phyloP scores from a whole-genome alignment of 1,140 invertebrate genomes.

The Gerris buenoi region DNA sequence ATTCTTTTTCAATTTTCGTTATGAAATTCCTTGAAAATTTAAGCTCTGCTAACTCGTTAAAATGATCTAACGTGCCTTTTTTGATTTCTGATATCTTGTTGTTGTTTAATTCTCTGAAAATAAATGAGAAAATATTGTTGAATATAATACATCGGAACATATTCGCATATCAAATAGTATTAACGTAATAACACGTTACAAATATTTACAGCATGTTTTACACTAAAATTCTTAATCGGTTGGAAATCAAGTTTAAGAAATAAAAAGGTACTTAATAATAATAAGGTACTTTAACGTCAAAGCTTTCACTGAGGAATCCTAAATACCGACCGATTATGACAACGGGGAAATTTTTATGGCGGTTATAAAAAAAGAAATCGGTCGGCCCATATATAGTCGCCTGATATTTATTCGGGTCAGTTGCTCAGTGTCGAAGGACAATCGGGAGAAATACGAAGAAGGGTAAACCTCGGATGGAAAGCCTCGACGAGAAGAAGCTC shows the following conservation, averaged over 20 bases:
- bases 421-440: neutral
- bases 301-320: too few relatives aligned
- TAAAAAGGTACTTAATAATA: neutral
- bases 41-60: conserved; percentile 53
- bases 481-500: neutral
- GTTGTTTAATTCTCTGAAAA: conserved; percentile 42
- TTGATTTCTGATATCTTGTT: conserved; percentile 33
- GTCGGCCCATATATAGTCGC: neutral
- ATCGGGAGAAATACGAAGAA: neutral
- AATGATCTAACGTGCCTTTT: conserved; percentile 39
- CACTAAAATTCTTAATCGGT: neutral
- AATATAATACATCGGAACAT: conserved; percentile 22
- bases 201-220: neutral
- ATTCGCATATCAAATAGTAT: conserved; percentile 21
- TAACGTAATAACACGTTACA: conserved; percentile 6
- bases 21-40: conserved; percentile 69
- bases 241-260: neutral
- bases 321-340: too few relatives aligned
- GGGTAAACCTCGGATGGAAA: neutral
- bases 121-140: too few relatives aligned
- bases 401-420: neutral
- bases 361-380: too few relatives aligned
- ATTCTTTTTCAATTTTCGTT: conserved; percentile 56
- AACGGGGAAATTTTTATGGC: too few relatives aligned
- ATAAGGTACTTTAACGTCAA: too few relatives aligned